Conservation (phyloP, 2,113 vertebrate genomes). For the Burhinus oedicnemus region DNA sequence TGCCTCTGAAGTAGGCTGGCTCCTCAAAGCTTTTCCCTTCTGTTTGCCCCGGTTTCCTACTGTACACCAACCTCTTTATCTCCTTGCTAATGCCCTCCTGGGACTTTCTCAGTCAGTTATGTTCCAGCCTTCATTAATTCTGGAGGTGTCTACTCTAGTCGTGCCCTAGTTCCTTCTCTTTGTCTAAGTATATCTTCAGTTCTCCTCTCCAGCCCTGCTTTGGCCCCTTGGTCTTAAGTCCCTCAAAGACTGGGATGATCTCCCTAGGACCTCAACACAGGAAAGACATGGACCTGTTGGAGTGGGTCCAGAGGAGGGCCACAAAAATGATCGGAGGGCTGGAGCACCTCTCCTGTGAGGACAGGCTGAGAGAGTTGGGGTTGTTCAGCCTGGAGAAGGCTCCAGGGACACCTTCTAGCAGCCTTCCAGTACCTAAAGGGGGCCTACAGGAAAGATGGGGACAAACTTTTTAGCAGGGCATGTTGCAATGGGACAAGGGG, state of each 20-base stretch:
- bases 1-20: not conserved
- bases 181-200: not conserved
- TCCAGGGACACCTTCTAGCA: not conserved
- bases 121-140: not conserved
- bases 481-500: not conserved
- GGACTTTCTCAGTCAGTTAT: not conserved
- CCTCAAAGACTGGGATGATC: not conserved
- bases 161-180: not conserved
- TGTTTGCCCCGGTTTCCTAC: not conserved
- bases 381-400: not conserved
- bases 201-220: not conserved
- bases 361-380: not conserved
- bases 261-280: not conserved
- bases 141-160: not conserved
- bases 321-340: not conserved
- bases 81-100: not conserved
- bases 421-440: not conserved
- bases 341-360: not conserved
- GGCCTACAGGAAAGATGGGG: not conserved
- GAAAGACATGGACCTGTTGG: not conserved
- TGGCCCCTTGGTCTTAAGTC: not conserved
- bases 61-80: not conserved
- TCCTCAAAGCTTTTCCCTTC: not conserved
- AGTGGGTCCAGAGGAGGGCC: not conserved
- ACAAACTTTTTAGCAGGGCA: not conserved